Evolutionary conservation across 2,113 vertebrate genomes (phyloP).

Genomic region (Austrofundulus limnaeus): DNA sequence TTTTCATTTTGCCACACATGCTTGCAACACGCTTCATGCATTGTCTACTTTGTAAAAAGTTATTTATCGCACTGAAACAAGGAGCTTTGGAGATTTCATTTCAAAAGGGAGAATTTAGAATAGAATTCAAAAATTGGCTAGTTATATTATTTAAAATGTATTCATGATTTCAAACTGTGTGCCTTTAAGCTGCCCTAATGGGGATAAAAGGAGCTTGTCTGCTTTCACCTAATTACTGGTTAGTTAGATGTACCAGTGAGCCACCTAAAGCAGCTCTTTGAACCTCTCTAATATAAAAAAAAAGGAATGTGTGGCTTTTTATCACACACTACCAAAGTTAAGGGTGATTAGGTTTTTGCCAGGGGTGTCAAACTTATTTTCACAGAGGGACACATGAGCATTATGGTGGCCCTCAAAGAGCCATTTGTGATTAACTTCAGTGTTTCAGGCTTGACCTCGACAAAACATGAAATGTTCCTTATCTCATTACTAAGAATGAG

Average conservation of each 20-base stretch:
- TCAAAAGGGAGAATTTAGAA: constrained; percentile 35
- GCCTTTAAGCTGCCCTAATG: constrained; percentile 44
- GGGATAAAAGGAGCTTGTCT: constrained; percentile 25
- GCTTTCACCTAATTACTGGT: constrained; percentile 34
- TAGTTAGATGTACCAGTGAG: constrained; percentile 41
- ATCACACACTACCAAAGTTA: too few species aligned
- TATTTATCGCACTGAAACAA: constrained; percentile 56
- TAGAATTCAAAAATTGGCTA: constrained; percentile 36
- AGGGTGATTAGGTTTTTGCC: too few species aligned
- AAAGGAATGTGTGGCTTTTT: not conserved
- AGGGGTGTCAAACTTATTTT: too few species aligned
- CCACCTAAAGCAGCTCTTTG: not conserved
- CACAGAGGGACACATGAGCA: too few species aligned
- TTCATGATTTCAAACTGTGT: constrained; percentile 36
- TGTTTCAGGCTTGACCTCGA: too few species aligned
- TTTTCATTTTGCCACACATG: not conserved
- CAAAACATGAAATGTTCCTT: too few species aligned
- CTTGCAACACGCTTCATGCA: constrained; percentile 38
- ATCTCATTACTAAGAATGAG: too few species aligned
- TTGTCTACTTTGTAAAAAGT: constrained; percentile 57
- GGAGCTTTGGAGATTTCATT: constrained; percentile 59
- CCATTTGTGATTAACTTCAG: too few species aligned
- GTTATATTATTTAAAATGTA: constrained; percentile 40
- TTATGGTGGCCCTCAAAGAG: too few species aligned
- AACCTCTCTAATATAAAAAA: not conserved